These are phyloP conservation scores for Popillia japonica DNA, from an alignment of 1,140 invertebrate species.

Conservation along the genomic window DNA sequence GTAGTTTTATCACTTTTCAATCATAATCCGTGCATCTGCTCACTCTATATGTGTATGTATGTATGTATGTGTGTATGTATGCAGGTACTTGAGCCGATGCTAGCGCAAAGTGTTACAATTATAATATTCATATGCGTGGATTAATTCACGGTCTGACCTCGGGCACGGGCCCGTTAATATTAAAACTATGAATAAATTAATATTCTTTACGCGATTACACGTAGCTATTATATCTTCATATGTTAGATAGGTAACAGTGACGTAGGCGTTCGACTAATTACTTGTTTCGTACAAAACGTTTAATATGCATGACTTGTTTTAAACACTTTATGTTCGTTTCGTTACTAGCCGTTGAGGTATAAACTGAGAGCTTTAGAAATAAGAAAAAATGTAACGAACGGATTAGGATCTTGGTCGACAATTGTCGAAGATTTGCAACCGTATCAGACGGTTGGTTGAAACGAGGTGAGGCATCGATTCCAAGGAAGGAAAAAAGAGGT, in stretches of 20 bases:
- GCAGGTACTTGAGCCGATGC: too few species aligned
- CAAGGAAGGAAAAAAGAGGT: too few species aligned
- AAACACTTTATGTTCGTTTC: not conserved
- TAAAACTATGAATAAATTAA: constrained; percentile 35
- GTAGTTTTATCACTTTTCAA: constrained; percentile 38
- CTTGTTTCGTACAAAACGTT: constrained; percentile 17
- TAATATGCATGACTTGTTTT: not conserved
- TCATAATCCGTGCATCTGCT: constrained; percentile 39
- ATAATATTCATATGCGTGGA: constrained; percentile 38
- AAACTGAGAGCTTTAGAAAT: too few species aligned
- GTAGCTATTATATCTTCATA: constrained; percentile 30
- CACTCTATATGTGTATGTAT: not conserved
- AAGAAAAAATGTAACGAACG: too few species aligned
- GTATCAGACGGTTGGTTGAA: too few species aligned
- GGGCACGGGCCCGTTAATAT: constrained; percentile 15
- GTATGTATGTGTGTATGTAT: too few species aligned
- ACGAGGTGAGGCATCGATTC: too few species aligned
- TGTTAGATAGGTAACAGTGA: not conserved
- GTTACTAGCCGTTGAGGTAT: too few species aligned
- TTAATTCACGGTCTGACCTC: constrained; percentile 36
- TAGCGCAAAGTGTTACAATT: constrained; percentile 32
- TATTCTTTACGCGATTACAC: constrained; percentile 27
- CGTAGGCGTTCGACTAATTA: constrained; percentile 23
- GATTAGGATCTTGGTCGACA: too few species aligned
- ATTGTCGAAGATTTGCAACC: too few species aligned